These are phyloP conservation scores for Diprion similis DNA, from an alignment of 1,140 invertebrate genomes.

Conservation along the genomic window DNA sequence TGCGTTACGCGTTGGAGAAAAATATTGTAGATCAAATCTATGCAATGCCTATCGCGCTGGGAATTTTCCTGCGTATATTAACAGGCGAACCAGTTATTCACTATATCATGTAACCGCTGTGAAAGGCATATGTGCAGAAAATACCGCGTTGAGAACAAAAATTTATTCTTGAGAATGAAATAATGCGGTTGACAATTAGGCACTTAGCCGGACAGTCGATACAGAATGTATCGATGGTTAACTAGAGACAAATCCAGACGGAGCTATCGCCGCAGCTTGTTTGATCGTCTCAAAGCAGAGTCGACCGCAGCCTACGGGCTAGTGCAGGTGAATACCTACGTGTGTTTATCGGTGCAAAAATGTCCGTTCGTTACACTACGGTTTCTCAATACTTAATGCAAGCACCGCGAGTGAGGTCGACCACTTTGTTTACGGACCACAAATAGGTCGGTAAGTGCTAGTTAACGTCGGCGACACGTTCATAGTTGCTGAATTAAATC, in stretches of 20 bases:
- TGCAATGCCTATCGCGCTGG: background rate
- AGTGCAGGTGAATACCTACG: background rate
- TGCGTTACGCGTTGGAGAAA: too few species aligned
- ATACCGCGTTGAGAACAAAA: background rate
- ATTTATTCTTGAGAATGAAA: too few species aligned
- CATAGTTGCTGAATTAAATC: too few species aligned
- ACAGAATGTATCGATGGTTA: background rate
- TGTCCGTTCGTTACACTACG: too few species aligned
- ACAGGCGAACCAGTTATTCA: background rate
- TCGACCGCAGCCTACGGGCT: background rate
- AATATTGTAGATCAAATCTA: background rate
- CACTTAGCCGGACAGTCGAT: background rate
- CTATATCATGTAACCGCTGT: background rate
- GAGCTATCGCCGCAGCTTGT: background rate
- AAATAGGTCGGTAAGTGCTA: background rate
- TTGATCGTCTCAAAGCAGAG: background rate
- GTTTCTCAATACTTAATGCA: too few species aligned
- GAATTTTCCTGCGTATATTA: background rate
- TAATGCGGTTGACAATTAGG: too few species aligned
- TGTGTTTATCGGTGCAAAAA: too few species aligned
- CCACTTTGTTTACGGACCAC: conserved; percentile 7
- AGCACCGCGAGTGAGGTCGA: background rate
- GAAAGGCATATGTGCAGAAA: background rate
- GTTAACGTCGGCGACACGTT: too few species aligned
- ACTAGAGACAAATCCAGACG: background rate